Evolutionary conservation across 2,888 invertebrate species (phyloP), one percentile per base, ranked within the genome.

Genomic region (Cremastinae sp.): DNA sequence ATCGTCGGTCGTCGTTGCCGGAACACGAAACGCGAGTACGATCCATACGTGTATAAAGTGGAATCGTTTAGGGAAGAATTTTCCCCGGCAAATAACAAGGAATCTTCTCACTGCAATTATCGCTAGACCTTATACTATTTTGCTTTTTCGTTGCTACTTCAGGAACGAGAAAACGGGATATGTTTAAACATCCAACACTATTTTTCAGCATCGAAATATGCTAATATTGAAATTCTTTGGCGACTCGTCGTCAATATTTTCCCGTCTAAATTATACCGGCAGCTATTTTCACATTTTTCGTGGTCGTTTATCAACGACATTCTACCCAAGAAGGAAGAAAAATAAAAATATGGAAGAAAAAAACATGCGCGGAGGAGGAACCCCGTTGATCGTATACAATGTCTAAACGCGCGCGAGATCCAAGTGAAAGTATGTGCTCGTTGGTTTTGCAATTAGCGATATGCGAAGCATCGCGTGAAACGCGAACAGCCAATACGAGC

Each of bases 391-490:
- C 66, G 70, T 58, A n/a, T n/a, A 62, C 69, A 79, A 75, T 75
- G 80, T 71, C 77, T 78, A 74, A 79, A 79, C 75, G 55, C 43
- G 37, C 39, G 65, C 71, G 72, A 65, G 66, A 72, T 64, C 72
- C 79, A 76, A 76, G 80, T 80, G 80, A 80, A 80, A 80, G 80
- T 80, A 77, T 72, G 75, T 74, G 78, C 78, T 78, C 74, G 79
- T 79, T 78, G 79, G 77, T 68, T 75, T 78, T 49, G 78, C 78
- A 79, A 79, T 79, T 79, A 79, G 78, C 70, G 72, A 75, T 75
- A 71, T 53, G 78, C 72, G 70, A 70, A 66, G 79, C 58, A 62
- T 75, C 70, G 73, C 74, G 71, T 68, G 74, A 76, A 77, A 61
- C 55, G 61, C 77, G 72, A 75, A 73, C 58, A 75, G 45, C 71